Evolutionary conservation across 2,888 invertebrate species (phyloP), one percentile per base, ranked within the genome.

Genomic region (Polyommatus icarus): DNA sequence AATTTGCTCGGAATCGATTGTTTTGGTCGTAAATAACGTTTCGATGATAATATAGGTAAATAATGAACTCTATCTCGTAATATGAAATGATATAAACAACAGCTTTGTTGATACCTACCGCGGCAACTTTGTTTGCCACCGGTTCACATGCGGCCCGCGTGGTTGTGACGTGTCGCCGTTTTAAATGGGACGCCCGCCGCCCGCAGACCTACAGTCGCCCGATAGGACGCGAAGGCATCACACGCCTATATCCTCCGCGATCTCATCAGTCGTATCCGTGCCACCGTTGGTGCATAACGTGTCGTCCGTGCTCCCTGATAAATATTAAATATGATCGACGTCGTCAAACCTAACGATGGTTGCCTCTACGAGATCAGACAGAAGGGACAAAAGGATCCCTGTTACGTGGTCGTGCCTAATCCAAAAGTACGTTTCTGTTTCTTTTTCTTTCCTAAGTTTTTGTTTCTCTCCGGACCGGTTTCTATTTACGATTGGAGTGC

Each of bases 341-440:
- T 92, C 83, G 90, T 89, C 85, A 90, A 91, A 86, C 89, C 91
- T 82, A 87, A 89, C 84, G 91, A 94, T 91, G 95, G 94, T 87
- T 95, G 95, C 92, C 94, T 96, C 80, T 96, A 96, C 89, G 96
- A 96, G 88, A 94, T 96, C 88, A 95, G 95, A 89, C 95, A 95
- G 86, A 95, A 95, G 89, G 96, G 96, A 84, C 95, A 95, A 83
- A 95, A 93, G 83, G 95, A 95, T 82, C 95, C 95, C 87, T 96
- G 96, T 94, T 96, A 96, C 87, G 96, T 96, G 86, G 96, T 96
- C 94, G 96, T 96, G 88, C 95, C 96, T 85, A 94, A 95, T 95
- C 93, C 95, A 92, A 95, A 95, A 94, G 96, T 96, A 95, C 87
- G 93, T 92, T 90, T 83, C 77, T 40, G 78, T 83, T 82, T 82